Evolutionary conservation across 1,140 invertebrate genomes (phyloP).

Genomic region (Scylla paramamosain): DNA sequence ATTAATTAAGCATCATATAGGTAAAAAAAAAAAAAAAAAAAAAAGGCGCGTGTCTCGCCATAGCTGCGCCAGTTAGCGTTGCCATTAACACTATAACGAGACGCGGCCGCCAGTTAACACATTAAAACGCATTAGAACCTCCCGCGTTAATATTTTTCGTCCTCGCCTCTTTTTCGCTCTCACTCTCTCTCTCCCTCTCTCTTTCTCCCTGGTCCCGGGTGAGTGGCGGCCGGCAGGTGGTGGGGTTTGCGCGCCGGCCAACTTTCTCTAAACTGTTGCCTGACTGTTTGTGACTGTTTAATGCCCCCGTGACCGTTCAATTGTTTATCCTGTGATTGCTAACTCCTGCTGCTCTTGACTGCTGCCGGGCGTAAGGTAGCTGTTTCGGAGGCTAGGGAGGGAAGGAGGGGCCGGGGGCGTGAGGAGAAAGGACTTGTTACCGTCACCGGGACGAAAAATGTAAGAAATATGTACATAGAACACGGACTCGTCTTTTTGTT

Average conservation of each 20-base stretch:
- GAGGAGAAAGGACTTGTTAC: background rate
- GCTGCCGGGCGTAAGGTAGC: background rate
- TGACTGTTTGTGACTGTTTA: conserved; percentile 23
- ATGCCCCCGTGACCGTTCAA: conserved; percentile 1
- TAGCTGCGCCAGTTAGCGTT: conserved; percentile 4
- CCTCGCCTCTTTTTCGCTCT: background rate
- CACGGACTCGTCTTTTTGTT: background rate
- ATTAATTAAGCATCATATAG: conserved; percentile 45
- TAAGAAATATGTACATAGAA: conserved; percentile 13
- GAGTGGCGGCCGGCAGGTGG: conserved; percentile 4
- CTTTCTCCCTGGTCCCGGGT: background rate
- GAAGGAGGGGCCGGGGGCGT: background rate
- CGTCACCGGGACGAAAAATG: background rate
- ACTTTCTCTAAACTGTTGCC: conserved; percentile 22
- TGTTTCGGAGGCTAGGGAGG: background rate
- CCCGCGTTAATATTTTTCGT: background rate
- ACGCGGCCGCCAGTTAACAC: conserved; percentile 35
- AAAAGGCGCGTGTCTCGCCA: background rate
- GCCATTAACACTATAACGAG: conserved; percentile 48
- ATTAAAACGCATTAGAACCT: conserved; percentile 44
- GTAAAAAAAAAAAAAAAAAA: conserved; percentile 26
- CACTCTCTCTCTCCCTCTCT: background rate
- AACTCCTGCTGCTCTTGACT: conserved; percentile 18
- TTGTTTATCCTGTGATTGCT: conserved; percentile 22
- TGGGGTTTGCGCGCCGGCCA: background rate